phyloP scores from a whole-genome alignment of 1,140 invertebrate species.

The Globodera rostochiensis region DNA sequence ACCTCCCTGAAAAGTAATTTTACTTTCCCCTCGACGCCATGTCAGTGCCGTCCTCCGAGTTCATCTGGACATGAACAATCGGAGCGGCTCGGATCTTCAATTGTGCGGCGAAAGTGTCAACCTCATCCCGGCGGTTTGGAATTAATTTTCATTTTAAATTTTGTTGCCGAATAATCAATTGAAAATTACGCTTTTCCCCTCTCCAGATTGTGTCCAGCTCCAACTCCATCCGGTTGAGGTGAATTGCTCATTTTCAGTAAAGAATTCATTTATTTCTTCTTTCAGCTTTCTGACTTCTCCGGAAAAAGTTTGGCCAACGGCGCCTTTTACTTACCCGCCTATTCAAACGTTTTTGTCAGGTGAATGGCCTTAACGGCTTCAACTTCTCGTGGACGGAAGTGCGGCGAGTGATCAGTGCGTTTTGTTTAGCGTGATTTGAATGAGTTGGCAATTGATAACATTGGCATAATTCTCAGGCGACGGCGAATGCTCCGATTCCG shows the following conservation, averaged over 20 bases:
- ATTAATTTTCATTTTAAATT: background rate
- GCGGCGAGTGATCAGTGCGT: constrained; percentile 29
- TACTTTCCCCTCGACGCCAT: too few relatives aligned
- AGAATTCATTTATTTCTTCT: background rate
- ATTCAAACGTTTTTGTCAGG: constrained; percentile 40
- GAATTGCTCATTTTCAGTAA: background rate
- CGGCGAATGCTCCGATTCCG: constrained; percentile 44
- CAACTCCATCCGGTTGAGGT: constrained; percentile 61
- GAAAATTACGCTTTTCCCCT: background rate
- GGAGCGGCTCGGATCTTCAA: constrained; percentile 34
- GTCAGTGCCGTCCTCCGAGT: constrained; percentile 58
- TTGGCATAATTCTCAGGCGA: constrained; percentile 39
- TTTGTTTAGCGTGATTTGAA: constrained; percentile 16
- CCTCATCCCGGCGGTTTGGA: constrained; percentile 2
- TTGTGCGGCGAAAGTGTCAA: constrained; percentile 21
- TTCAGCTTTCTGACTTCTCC: constrained; percentile 49
- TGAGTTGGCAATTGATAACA: too few relatives aligned
- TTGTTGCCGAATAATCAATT: background rate
- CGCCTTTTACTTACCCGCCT: constrained; percentile 22
- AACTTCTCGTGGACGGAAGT: constrained; percentile 66
- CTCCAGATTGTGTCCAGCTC: constrained; percentile 51
- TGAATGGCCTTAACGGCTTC: constrained; percentile 62
- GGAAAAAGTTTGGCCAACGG: constrained; percentile 32
- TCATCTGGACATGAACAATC: constrained; percentile 48
- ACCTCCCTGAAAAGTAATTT: too few relatives aligned